These are phyloP conservation scores for Beroe ovata DNA, from an alignment of 37 sponge, comb jelly and placozoan genomes.

Conservation along the genomic window DNA sequence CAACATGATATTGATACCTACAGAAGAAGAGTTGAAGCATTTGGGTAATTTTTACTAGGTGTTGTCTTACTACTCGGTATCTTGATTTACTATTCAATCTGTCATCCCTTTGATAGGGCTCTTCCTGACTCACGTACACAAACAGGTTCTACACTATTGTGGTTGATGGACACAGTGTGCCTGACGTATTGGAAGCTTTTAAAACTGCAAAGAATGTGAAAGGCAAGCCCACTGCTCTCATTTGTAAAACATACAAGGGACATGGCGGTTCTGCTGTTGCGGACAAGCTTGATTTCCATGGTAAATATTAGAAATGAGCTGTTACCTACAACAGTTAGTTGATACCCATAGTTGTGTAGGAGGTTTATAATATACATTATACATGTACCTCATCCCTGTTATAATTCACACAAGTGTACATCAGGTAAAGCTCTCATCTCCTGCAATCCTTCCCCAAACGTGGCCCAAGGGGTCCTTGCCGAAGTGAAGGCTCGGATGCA, in stretches of 20 bases:
- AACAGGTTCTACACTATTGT: constrained; percentile 82
- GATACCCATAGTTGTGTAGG: no score
- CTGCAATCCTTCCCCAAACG: background rate
- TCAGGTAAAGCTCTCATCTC: constrained; percentile 73
- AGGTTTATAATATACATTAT: no score
- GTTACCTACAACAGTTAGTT: no score
- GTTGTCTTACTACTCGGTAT: background rate
- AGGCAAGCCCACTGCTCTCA: constrained; percentile 85
- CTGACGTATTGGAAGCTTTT: constrained; percentile 76
- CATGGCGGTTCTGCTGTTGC: constrained; percentile 61
- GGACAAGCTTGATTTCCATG: constrained; percentile 69
- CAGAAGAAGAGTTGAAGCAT: constrained; percentile 78
- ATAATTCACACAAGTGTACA: no score
- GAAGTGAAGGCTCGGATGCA: constrained; percentile 74
- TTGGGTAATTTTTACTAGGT: constrained; percentile 72
- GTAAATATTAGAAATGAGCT: no score
- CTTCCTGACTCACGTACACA: no score
- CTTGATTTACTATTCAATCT: no score
- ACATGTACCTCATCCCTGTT: no score
- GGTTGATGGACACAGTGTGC: constrained; percentile 91
- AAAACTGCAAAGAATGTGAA: constrained; percentile 77
- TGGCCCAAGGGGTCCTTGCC: constrained; percentile 72
- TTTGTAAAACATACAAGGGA: constrained; percentile 93
- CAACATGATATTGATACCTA: constrained; percentile 86
- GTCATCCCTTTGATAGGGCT: no score